Evolutionary conservation across 1,140 invertebrate species (phyloP).

Genomic region (Plodia interpunctella): DNA sequence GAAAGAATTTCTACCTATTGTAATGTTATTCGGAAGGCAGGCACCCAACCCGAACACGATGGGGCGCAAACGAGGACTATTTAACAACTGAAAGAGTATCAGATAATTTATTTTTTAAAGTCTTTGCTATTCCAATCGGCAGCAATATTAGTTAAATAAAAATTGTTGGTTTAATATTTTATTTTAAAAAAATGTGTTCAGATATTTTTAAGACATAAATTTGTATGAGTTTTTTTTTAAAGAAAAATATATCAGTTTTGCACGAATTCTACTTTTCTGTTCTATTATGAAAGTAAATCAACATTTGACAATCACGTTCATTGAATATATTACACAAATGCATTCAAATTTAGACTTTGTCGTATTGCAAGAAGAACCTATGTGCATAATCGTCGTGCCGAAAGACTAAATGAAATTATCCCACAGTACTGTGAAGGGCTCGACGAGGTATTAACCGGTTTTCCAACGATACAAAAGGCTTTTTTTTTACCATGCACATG

Average conservation of each 20-base stretch:
- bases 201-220: too few relatives aligned
- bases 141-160: not conserved
- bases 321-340: too few relatives aligned
- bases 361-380: too few relatives aligned
- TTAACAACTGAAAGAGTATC: not conserved
- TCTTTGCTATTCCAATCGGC: not conserved
- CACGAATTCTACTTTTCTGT: too few relatives aligned
- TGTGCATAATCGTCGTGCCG: too few relatives aligned
- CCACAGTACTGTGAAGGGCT: not conserved
- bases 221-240: too few relatives aligned
- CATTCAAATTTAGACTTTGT: too few relatives aligned
- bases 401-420: not conserved
- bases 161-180: too few relatives aligned
- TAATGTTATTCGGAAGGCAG: conserved; percentile 1
- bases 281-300: too few relatives aligned
- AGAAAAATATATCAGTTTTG: too few relatives aligned
- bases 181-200: too few relatives aligned
- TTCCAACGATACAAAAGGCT: not conserved
- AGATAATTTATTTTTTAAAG: not conserved
- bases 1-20: not conserved
- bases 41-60: not conserved
- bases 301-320: too few relatives aligned
- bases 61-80: not conserved
- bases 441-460: not conserved
- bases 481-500: not conserved